Conservation (phyloP, 1,140 invertebrate species). For the Mactra quadrangularis region DNA sequence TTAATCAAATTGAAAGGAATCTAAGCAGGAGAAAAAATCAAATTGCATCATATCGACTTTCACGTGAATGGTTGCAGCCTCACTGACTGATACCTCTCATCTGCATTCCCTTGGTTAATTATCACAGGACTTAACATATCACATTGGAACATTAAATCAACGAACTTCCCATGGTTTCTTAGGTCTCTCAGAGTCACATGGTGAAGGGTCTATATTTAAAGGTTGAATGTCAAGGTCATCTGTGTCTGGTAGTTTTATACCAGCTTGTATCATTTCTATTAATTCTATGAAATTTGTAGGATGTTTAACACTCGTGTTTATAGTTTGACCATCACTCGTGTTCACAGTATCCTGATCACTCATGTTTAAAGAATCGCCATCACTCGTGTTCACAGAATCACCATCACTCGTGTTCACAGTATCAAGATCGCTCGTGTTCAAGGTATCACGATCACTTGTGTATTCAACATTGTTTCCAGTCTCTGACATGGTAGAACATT, state of each 20-base stretch:
- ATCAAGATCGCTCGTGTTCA: background rate
- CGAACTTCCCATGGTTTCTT: conserved; percentile 47
- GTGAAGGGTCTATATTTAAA: conserved; percentile 36
- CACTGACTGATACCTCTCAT: too few relatives aligned
- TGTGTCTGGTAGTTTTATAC: conserved; percentile 44
- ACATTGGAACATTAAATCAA: too few relatives aligned
- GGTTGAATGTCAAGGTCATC: conserved; percentile 48
- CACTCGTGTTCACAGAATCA: background rate
- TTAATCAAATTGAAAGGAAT: too few relatives aligned
- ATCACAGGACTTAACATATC: too few relatives aligned
- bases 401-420: background rate
- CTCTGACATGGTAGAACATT: background rate
- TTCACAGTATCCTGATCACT: too few relatives aligned
- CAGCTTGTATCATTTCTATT: conserved; percentile 54
- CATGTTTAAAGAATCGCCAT: too few relatives aligned
- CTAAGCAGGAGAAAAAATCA: too few relatives aligned
- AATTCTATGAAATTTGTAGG: conserved; percentile 44
- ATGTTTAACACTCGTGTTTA: conserved; percentile 39
- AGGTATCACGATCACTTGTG: background rate
- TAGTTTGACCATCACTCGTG: too few relatives aligned
- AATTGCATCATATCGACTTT: too few relatives aligned
- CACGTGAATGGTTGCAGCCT: too few relatives aligned
- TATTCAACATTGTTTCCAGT: background rate
- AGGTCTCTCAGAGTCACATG: conserved; percentile 12
- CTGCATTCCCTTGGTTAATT: too few relatives aligned